Evolutionary conservation across 2,797 vertebrate genomes (phyloP), one percentile per base, ranked within the genome.

Genomic region (Ciconia nigra): DNA sequence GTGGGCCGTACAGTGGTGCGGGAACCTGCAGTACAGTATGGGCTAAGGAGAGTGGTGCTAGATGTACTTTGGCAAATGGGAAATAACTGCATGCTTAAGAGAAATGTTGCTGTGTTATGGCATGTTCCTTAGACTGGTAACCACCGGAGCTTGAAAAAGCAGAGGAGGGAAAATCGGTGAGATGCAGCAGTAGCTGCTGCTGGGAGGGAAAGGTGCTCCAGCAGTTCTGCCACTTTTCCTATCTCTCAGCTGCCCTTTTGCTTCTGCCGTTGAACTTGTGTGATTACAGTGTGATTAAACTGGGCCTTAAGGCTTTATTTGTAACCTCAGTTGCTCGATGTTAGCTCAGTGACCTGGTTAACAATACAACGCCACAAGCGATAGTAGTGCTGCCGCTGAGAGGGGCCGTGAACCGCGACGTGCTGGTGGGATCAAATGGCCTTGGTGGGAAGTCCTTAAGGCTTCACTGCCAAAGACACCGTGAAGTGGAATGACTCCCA

Each of bases 21-120:
- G 47, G 69, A 49, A 4, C 46, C 13, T 8, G n/a, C 8, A 2
- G 62, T 2, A 2, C 19, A 2, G 5, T 1, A 1, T 1, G 41
- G 74, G 35, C 67, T 29, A 4, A 22, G 59, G 66, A 4, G 29
- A 7, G 59, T 1, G 26, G 18, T 9, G 7, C 18, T 1, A 3
- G 18, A 6, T 4, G 73, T 6, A 1, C 33, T 20, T 22, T 0
- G 8, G 42, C 21, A 42, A 7, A 6, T 5, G 31, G 35, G 46
- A 54, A 18, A 20, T 1, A 0, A 0, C 22, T 2, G 29, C 3
- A 1, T 4, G 25, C n/a, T 15, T 5, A 3, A 31, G 77, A n/a
- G 54, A 37, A 12, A 8, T 1, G 29, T 13, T 13, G 35, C 55
- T 22, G 46, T 7, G 61, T 18, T n/a, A 10, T 5, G 49, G 63